These are phyloP conservation scores for Eclectus roratus DNA, from an alignment of 2,113 vertebrate species.

Conservation along the genomic window DNA sequence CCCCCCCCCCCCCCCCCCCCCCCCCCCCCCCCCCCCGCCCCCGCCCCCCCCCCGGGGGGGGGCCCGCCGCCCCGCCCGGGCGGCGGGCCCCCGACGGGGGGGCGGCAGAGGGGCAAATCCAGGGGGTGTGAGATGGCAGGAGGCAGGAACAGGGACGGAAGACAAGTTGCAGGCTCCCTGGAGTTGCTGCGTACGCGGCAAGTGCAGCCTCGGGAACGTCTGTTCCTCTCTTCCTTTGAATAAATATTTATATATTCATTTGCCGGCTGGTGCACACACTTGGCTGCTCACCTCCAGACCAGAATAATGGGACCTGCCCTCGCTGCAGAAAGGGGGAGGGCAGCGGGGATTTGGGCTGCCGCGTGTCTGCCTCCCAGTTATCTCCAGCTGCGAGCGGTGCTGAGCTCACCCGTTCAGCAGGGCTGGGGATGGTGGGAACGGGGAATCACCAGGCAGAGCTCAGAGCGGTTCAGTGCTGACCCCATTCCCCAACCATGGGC, in stretches of 20 bases:
- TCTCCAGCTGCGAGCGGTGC: not conserved
- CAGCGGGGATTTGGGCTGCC: not conserved
- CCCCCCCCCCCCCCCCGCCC: too few species aligned
- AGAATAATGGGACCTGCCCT: slow-evolving; percentile 58
- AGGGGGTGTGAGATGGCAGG: not conserved
- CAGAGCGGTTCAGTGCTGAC: not conserved
- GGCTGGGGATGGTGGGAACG: not conserved
- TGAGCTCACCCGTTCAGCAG: not conserved
- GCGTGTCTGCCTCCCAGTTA: not conserved
- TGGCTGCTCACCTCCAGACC: slow-evolving; percentile 74
- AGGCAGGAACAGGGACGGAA: slow-evolving; percentile 22
- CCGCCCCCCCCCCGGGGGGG: too few species aligned
- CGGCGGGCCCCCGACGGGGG: too few species aligned
- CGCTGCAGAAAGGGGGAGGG: not conserved
- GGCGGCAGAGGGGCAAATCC: not conserved
- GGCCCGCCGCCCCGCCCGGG: too few species aligned
- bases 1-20: too few species aligned
- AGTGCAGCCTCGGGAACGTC: slow-evolving; percentile 66
- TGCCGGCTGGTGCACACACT: slow-evolving; percentile 73
- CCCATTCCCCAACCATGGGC: not conserved
- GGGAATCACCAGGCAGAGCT: not conserved
- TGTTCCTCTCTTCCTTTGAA: slow-evolving; percentile 75
- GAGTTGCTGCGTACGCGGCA: slow-evolving; percentile 44
- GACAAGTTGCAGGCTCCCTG: slow-evolving; percentile 66
- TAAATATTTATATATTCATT: slow-evolving; percentile 81